Evolutionary conservation across 1,140 invertebrate species (phyloP).

Genomic region (Portunus trituberculatus): DNA sequence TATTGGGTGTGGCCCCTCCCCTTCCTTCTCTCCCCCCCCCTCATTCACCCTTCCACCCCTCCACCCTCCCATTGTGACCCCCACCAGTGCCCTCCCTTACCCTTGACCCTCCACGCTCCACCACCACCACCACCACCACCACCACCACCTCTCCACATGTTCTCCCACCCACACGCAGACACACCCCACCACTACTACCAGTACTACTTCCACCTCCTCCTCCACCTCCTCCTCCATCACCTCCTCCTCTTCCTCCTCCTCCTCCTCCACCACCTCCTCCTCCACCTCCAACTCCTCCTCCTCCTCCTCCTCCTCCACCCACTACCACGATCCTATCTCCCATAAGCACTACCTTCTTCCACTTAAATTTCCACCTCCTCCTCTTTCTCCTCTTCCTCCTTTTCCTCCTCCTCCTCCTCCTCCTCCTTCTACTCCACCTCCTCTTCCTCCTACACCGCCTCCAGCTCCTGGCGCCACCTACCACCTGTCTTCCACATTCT

Average conservation of each 20-base stretch:
- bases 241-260: neutral
- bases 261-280: neutral
- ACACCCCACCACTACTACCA: neutral
- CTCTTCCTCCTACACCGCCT: too few species aligned
- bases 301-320: neutral
- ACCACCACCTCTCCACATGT: too few species aligned
- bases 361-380: neutral
- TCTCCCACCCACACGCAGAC: neutral
- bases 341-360: neutral
- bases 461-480: neutral
- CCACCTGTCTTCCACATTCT: neutral
- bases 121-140: neutral
- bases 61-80: neutral
- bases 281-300: neutral
- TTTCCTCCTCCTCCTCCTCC: neutral
- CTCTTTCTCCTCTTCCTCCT: neutral
- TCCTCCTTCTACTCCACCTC: too few species aligned
- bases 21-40: neutral
- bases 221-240: neutral
- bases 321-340: too few species aligned
- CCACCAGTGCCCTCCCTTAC: neutral
- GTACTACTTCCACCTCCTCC: neutral
- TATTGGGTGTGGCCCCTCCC: neutral
- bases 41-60: neutral
- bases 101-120: neutral